Evolutionary conservation across 2,113 vertebrate species (phyloP).

Genomic region (Tachysurus fulvidraco): DNA sequence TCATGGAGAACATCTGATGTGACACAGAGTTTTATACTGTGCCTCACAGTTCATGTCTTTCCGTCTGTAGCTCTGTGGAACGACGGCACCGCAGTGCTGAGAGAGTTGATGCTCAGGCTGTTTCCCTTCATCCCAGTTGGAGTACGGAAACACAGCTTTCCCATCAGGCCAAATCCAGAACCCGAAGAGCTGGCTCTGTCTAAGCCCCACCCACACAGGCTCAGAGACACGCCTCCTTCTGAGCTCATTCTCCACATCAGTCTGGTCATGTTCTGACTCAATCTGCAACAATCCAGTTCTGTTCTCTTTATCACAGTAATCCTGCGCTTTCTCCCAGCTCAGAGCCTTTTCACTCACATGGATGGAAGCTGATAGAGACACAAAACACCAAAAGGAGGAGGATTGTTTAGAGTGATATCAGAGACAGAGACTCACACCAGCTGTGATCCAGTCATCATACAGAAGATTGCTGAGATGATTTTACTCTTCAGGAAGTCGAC

Average conservation of each 20-base stretch:
- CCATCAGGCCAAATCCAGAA: conserved; percentile 67
- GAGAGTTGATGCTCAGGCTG: conserved; percentile 41
- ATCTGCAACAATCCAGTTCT: conserved; percentile 52
- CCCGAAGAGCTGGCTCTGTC: conserved; percentile 64
- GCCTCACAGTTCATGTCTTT: conserved; percentile 48
- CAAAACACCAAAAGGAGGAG: too few relatives aligned
- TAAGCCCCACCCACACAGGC: conserved; percentile 63
- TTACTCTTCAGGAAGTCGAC: not conserved
- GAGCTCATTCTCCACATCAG: not conserved
- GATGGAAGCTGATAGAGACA: too few relatives aligned
- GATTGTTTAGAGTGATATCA: not conserved
- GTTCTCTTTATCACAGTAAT: conserved; percentile 33
- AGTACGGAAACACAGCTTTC: not conserved
- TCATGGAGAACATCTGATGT: not conserved
- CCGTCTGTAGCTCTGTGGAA: conserved; percentile 27
- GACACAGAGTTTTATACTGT: not conserved
- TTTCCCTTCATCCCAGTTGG: conserved; percentile 46
- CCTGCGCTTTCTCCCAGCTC: conserved; percentile 46
- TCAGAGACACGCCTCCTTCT: rapidly evolving
- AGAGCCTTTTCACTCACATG: conserved; percentile 4
- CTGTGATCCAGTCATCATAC: conserved; percentile 41
- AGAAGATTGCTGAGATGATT: conserved; percentile 61
- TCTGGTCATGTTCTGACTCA: conserved; percentile 13
- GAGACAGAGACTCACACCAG: not conserved
- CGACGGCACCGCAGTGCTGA: conserved; percentile 57